Percentiles rank a stretch among this genome's conserved stretches.
These are phyloP conservation scores for Drosophila fulvimacula DNA, from an alignment of 2,888 invertebrate genomes.

Conservation along the genomic window DNA sequence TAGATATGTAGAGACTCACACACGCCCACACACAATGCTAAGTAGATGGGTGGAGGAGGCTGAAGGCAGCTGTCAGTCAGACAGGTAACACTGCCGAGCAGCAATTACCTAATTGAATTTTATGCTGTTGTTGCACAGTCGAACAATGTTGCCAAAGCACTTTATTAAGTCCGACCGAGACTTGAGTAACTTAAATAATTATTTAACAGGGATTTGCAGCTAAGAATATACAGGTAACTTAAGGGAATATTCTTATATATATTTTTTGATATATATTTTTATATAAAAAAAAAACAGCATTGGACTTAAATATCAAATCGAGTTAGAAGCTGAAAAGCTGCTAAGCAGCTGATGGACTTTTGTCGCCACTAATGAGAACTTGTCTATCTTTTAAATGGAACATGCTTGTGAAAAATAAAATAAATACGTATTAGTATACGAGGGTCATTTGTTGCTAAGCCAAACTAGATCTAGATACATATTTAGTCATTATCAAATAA, in stretches of 20 bases:
- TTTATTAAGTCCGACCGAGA: not conserved
- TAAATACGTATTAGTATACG: not conserved
- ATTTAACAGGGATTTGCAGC: constrained; percentile 3
- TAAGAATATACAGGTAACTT: not conserved
- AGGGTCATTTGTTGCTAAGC: not conserved
- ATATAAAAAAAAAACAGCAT: not conserved
- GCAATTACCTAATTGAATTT: constrained; percentile 61
- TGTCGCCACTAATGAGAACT: not conserved
- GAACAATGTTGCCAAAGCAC: not conserved
- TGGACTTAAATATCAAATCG: not conserved
- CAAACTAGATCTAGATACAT: not conserved
- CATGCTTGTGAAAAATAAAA: no score
- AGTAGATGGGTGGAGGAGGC: not conserved
- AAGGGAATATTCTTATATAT: not conserved
- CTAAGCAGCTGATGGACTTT: not conserved
- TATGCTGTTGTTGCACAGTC: constrained; percentile 7
- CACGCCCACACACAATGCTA: not conserved
- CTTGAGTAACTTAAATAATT: not conserved
- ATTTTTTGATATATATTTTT: not conserved
- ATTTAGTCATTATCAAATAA: not conserved
- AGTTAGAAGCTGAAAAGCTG: not conserved
- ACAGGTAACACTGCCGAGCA: constrained; percentile 1
- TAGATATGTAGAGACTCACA: not conserved
- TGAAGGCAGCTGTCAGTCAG: not conserved
- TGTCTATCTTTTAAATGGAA: constrained; percentile 1